Conservation (phyloP, 2,113 vertebrate genomes). For the Notechis scutatus region DNA sequence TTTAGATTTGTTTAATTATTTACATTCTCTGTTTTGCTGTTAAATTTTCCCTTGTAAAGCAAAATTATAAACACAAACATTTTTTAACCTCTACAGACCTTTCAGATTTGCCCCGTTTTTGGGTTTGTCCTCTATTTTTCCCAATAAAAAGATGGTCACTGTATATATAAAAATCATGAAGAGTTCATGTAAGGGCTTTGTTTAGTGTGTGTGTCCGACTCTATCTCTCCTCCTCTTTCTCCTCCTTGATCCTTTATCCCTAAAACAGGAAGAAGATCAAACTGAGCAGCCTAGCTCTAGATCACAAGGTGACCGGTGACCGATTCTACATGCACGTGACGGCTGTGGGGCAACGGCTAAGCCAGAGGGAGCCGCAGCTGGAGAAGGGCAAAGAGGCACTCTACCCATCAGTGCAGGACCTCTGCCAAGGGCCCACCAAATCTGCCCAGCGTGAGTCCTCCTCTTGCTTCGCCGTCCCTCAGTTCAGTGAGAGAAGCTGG, state of each 20-base stretch:
- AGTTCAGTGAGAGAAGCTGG: not conserved
- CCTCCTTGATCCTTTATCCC: not conserved
- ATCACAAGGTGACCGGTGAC: conserved; percentile 67
- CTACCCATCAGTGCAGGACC: conserved; percentile 62
- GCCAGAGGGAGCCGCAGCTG: conserved; percentile 58
- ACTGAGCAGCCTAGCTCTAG: conserved; percentile 60
- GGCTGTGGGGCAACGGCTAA: conserved; percentile 68
- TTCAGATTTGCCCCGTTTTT: not conserved
- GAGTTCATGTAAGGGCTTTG: not conserved
- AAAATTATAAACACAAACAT: not conserved
- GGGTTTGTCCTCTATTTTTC: not conserved
- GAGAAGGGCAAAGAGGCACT: conserved; percentile 47
- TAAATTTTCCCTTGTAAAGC: not conserved
- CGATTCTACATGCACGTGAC: conserved; percentile 70
- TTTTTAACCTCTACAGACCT: not conserved
- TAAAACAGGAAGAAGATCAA: conserved; percentile 70
- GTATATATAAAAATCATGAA: not conserved
- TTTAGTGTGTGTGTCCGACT: not conserved
- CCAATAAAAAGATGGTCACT: not conserved
- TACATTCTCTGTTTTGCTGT: not conserved
- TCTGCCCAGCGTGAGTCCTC: conserved; percentile 64
- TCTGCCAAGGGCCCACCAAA: not conserved
- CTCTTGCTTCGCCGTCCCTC: not conserved
- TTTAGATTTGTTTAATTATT: not conserved
- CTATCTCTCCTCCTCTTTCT: not conserved